A percentile compares a stretch with the other conserved stretches of the same genome.
These are phyloP conservation scores for Megalops cyprinoides DNA, from an alignment of 2,797 vertebrate species.

Conservation along the genomic window DNA sequence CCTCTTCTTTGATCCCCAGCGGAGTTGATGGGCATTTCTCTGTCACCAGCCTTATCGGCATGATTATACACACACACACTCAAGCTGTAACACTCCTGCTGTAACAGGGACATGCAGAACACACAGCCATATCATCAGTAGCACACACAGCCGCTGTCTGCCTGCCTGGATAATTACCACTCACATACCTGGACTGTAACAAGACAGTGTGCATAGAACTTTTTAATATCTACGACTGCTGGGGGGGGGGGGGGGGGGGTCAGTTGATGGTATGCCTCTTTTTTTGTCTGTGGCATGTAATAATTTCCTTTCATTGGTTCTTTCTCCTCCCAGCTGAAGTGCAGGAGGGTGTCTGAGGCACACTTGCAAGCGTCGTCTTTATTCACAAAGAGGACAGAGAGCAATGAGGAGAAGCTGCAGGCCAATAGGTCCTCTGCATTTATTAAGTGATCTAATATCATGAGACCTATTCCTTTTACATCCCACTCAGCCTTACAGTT, in stretches of 20 bases:
- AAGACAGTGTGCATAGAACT: slow-evolving; percentile 38
- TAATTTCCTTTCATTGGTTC: slow-evolving; percentile 42
- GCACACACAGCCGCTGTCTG: slow-evolving; percentile 41
- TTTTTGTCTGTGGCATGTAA: slow-evolving; percentile 43
- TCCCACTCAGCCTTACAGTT: slow-evolving; percentile 18
- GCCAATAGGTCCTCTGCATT: slow-evolving; percentile 40
- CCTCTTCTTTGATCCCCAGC: slow-evolving; percentile 49
- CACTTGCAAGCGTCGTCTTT: slow-evolving; percentile 52
- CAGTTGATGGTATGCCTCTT: slow-evolving; percentile 49
- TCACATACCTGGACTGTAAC: slow-evolving; percentile 58
- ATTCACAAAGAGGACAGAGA: slow-evolving; percentile 52
- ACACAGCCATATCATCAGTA: slow-evolving; percentile 29
- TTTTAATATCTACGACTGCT: slow-evolving; percentile 56
- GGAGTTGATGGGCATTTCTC: slow-evolving; percentile 57
- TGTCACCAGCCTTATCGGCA: slow-evolving; percentile 63
- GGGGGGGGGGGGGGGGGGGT: slow-evolving; percentile 48
- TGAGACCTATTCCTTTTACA: slow-evolving; percentile 41
- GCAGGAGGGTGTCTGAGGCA: slow-evolving; percentile 43
- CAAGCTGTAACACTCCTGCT: slow-evolving; percentile 48
- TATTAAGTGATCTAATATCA: slow-evolving; percentile 40
- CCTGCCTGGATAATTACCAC: slow-evolving; percentile 55
- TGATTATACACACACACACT: slow-evolving; percentile 46
- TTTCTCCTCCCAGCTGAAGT: slow-evolving; percentile 49
- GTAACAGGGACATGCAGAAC: slow-evolving; percentile 33
- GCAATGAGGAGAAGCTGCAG: slow-evolving; percentile 33